Evolutionary conservation across 2,113 vertebrate genomes (phyloP), one percentile per base, ranked within the genome.

Genomic region (Aix galericulata): DNA sequence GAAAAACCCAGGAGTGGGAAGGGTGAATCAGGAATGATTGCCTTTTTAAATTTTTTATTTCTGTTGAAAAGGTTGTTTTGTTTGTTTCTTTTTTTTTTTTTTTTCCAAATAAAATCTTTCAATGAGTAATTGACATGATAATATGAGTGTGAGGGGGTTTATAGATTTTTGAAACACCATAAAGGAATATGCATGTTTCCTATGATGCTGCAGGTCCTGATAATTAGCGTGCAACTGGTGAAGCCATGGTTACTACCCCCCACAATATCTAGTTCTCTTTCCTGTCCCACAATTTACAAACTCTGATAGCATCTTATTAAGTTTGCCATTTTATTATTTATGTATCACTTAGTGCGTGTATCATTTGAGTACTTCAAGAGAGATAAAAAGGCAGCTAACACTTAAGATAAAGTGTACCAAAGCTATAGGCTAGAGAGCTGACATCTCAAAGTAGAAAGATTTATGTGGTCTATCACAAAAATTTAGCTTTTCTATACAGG

Each of bases 401-500:
- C 27, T 75, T 75, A 40, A 78, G n/a, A 72, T 71, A 82, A 95
- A 66, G 2, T 32, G 29, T 52, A 26, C 31, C 62, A 86, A 52
- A 11, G 13, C 34, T 79, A 46, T 11, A 82, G 67, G 23, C 74
- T 82, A 7, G 36, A 50, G 31, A 83, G 27, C 17, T 8, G n/a
- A 77, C n/a, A 56, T 76, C 20, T 73, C 20, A 6, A 15, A 56
- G 42, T 38, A 63, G 60, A 77, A 58, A 95, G 79, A 91, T 74
- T 91, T 86, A 88, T 83, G 36, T 73, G 16, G 25, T 77, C 89
- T 95, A 26, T 87, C 63, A 63, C 63, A 77, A 88, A 93, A 85
- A 72, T 11, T 62, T 85, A 75, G 32, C 9, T 89, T 96, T 96
- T 92, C 48, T 71, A 64, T 17, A 13, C 7, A 55, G 79, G 80